A percentile compares a stretch with the other conserved stretches of the same genome.
Conservation (phyloP, 37 sponge, comb jelly and placozoan species). For the Bolinopsis microptera region DNA sequence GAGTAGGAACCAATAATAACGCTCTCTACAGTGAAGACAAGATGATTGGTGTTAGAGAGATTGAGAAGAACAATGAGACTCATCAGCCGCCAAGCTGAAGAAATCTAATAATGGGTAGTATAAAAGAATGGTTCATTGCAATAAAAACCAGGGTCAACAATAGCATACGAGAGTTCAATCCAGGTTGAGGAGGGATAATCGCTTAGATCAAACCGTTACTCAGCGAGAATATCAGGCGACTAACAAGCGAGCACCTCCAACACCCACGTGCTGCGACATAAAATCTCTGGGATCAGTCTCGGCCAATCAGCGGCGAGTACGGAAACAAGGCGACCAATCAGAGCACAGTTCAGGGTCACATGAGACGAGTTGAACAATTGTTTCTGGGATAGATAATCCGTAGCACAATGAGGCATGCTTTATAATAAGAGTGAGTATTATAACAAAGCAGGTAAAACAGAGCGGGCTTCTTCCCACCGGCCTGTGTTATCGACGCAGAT, state of each 20-base stretch:
- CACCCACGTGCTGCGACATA: background rate
- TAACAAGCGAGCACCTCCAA: background rate
- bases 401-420: background rate
- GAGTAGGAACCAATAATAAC: background rate
- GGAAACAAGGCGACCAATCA: background rate
- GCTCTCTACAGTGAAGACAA: background rate
- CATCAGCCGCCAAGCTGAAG: background rate
- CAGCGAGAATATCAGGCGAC: background rate
- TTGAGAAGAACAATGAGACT: background rate
- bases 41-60: background rate
- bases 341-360: background rate
- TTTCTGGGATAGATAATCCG: background rate
- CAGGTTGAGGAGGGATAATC: background rate
- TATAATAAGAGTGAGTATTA: background rate
- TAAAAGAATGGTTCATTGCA: background rate
- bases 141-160: background rate
- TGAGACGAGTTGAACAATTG: background rate
- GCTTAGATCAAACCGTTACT: background rate
- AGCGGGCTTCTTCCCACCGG: background rate
- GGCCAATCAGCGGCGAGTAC: background rate
- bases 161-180: background rate
- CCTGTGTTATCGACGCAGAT: background rate
- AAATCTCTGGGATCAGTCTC: background rate
- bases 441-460: background rate
- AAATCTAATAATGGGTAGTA: background rate